Conservation (phyloP, 2,797 vertebrate species). For the Rhabdophis nuchalis region DNA sequence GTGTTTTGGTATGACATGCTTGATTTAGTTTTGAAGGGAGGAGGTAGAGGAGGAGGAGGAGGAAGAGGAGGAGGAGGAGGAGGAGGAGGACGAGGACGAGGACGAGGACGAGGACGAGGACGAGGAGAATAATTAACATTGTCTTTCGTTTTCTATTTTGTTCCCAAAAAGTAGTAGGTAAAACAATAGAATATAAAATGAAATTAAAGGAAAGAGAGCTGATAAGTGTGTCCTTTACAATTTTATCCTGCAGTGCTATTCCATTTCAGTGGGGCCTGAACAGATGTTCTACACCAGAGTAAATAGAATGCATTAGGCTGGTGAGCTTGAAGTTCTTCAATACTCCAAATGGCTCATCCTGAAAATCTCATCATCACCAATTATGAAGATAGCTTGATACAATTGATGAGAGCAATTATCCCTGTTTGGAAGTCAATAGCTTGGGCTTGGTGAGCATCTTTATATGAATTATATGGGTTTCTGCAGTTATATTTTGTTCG, state of each 20-base stretch:
- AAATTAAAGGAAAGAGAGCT: background rate
- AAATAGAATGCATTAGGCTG: background rate
- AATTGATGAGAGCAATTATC: background rate
- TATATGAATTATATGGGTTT: background rate
- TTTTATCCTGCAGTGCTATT: background rate
- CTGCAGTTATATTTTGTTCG: background rate
- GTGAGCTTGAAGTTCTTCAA: background rate
- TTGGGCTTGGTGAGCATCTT: background rate
- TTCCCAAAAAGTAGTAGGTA: background rate
- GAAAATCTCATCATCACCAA: background rate
- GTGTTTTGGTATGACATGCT: background rate
- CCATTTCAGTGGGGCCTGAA: background rate
- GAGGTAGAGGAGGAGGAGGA: background rate
- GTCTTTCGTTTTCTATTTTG: background rate
- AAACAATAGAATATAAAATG: background rate
- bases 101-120: accelerated
- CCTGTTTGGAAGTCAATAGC: background rate
- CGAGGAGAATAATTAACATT: background rate
- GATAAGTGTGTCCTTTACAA: background rate
- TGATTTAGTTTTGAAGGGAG: background rate
- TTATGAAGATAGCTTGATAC: background rate
- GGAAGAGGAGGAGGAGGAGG: background rate
- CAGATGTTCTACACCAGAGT: background rate
- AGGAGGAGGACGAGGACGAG: background rate
- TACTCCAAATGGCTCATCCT: background rate